Base-by-base conservation (phyloP, 2,113 vertebrate species). In the Nymphicus hollandicus region DNA sequence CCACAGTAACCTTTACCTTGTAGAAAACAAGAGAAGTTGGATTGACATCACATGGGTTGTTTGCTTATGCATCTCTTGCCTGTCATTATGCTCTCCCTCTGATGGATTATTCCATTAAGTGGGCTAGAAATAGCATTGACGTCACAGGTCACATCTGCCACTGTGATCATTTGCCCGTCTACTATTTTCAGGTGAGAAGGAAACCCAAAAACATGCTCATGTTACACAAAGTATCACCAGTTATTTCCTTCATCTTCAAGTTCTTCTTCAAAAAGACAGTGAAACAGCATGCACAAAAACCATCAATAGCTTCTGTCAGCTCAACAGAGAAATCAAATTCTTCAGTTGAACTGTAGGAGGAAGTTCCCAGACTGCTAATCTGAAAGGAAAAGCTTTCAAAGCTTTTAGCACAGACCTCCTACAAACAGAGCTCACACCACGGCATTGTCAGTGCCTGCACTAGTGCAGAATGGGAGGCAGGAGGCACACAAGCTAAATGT, bases 51-150 rank as follows among this genome's bases (percentile, higher is more conserved):
- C 50, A 74, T 23, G 5, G 2, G 3, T 39, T 97, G 89, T 96
- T 96, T 95, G 60, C 65, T 94, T 79, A 95, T 81, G 64, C 64
- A 86, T 86, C 83, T 41, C 50, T 91, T 86, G 39, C 39, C 55
- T 94, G 86, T 88, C 81, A 76, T 93, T 95, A 47, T 29, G 13
- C 39, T 41, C 46, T 83, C 17, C 10, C 39, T 77, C 27, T 92
- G 91, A 95, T 92, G 72, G 94, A 95, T 95, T 97, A 93, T 89
- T 92, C 86, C 76, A 86, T 91, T 96, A 95, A 92, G 31, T 33
- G 39, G 55, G 16, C 35, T 72, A 96, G 77, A 95, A 97, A 97
- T 95, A 96, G 61, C 68, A 84, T 5, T 92, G 77, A 81, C 52
- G 52, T 92, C 88, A 95, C 50, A 86, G 78, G 27, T 71, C 72